A percentile compares a stretch with the other conserved stretches of the same genome.
Evolutionary conservation across 2,888 invertebrate species (phyloP).

Genomic region (Nemoura dubitans): DNA sequence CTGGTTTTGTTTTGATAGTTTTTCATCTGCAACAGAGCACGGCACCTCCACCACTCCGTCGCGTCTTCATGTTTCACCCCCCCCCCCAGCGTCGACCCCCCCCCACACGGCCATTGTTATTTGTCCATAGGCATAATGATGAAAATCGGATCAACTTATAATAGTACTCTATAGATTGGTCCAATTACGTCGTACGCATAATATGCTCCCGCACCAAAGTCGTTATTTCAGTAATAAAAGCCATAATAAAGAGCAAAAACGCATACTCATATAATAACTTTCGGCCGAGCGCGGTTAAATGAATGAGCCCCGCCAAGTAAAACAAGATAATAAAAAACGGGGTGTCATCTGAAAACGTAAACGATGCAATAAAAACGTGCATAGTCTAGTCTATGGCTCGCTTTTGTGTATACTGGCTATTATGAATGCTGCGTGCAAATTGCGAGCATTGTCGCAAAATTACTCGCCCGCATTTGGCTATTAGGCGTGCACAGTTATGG

Average conservation of each 20-base stretch:
- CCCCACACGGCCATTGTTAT: background rate
- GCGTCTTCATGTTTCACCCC: background rate
- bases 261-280: constrained; percentile 20
- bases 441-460: background rate
- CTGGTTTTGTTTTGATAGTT: too few species aligned
- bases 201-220: background rate
- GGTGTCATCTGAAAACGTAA: constrained; percentile 28
- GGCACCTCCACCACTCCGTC: background rate
- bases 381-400: background rate
- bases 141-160: background rate
- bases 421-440: background rate
- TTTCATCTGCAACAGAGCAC: background rate
- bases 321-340: constrained; percentile 17
- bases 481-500: background rate
- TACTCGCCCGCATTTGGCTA: background rate
- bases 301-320: background rate
- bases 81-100: background rate
- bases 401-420: background rate
- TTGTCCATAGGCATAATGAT: background rate
- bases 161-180: background rate
- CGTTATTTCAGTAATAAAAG: constrained; percentile 16
- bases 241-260: background rate
- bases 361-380: constrained; percentile 10
- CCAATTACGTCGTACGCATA: background rate
- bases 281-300: constrained; percentile 21